Base-by-base conservation (phyloP, 1,140 invertebrate genomes). In the Zaprionus nigranus region DNA sequence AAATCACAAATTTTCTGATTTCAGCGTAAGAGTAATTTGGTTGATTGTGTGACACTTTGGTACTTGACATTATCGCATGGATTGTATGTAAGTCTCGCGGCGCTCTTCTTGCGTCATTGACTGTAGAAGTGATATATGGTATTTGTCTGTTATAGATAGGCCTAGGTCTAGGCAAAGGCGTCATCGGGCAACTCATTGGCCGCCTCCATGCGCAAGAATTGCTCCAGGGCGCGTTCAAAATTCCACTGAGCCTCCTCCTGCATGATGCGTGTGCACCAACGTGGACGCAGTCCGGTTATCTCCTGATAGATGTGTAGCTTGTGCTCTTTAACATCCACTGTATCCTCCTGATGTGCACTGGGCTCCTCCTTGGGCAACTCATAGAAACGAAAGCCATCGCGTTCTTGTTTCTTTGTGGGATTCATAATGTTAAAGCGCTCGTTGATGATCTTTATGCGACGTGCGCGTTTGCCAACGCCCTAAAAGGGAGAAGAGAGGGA, bases 191-290 rank as follows among this genome's bases (percentile, higher is more conserved):
- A 34, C n/a, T 88, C 54, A 5, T 71, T 65, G 1, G 38, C 22
- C 0, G 15, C 13, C 15, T 57, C 66, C 65, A 79, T 75, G 9
- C 56, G 13, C 3, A 90, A 5, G 26, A 90, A 92, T 43, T 78
- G 17, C 2, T 81, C 24, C 0, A 91, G 12, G 0, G 90, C 79
- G 1, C 36, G 12, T 22, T 82, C 68, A 7, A 91, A 74, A 20
- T 86, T 54, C 90, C 91, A 92, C n/a, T 81, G 61, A 12, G 83
- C 86, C 17, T 80, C 69, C 22, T 91, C 83, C 11, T 81, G 65
- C 13, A 87, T 68, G 34, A 91, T 80, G n/a, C 81, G 64, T 6
- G 85, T 91, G 46, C 85, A 91, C 91, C 91, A 92, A 7, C 80
- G 59, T 13, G 76, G 75, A 43, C 78, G 84, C 5, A 92, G 68